Conservation (phyloP, 2,888 invertebrate species). For the Cataglyphis cursor region DNA sequence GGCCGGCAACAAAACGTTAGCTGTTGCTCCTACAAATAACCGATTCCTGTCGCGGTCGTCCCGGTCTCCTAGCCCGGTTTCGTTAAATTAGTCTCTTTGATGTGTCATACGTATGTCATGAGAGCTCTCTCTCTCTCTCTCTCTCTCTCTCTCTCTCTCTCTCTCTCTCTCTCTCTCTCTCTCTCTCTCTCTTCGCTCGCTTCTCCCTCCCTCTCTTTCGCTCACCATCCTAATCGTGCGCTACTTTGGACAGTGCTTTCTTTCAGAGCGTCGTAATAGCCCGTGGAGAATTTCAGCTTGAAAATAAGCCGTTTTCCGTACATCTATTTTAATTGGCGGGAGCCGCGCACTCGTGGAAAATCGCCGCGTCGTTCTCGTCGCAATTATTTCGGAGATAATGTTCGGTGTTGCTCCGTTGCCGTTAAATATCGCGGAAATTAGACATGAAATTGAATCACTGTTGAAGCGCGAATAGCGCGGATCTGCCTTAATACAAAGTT, state of each 20-base stretch:
- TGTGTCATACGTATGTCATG: slow-evolving; percentile 53
- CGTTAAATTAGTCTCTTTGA: slow-evolving; percentile 57
- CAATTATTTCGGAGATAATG: slow-evolving; percentile 43
- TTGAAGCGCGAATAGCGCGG: slow-evolving; percentile 12
- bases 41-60: slow-evolving; percentile 46
- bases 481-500: slow-evolving; percentile 34
- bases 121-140: slow-evolving; percentile 1
- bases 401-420: slow-evolving; percentile 7
- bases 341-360: slow-evolving; percentile 41
- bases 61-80: slow-evolving; percentile 35
- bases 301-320: slow-evolving; percentile 48
- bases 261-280: slow-evolving; percentile 35
- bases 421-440: slow-evolving; percentile 49
- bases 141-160: slow-evolving; percentile 2
- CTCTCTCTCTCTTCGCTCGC: neutral
- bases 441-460: slow-evolving; percentile 38
- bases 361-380: slow-evolving; percentile 32
- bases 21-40: slow-evolving; percentile 44
- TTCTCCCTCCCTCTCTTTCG: neutral
- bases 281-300: slow-evolving; percentile 18
- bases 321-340: slow-evolving; percentile 50
- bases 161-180: neutral
- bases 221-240: slow-evolving; percentile 49
- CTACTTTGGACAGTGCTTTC: slow-evolving; percentile 54
- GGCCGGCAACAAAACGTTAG: slow-evolving; percentile 46